Base-by-base conservation (phyloP, 2,113 vertebrate species). In the Orcinus orca region DNA sequence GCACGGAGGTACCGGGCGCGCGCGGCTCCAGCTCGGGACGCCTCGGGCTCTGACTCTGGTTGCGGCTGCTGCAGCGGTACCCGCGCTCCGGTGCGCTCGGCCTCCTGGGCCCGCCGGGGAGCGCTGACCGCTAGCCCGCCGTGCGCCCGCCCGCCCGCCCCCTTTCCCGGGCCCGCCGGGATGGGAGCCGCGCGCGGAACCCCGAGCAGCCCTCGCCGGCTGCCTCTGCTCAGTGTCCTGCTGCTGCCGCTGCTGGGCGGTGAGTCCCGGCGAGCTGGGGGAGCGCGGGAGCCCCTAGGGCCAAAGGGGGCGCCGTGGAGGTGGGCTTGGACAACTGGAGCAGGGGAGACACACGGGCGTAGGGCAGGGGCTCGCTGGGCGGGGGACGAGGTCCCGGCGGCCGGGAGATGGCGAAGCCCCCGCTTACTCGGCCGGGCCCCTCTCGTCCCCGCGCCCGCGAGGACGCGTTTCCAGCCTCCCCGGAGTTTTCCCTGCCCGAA, bases 241-340 rank as follows among this genome's bases (percentile, higher is more conserved):
- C 95, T 98, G 85, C 92, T 97, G 91, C 77, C 2, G 93, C 94
- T 98, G 63, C 96, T 98, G 68, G 85, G 90, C 33, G 97, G 98
- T 98, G 97, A 98, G 98, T 98, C 60, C 62, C 29, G 47, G 65
- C 38, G 68, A 67, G 53, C 81, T n/a, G 68, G 58, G 93, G 41
- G 26, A 74, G 87, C 50, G 83, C 92, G 87, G 86, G 88, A 94
- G 92, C 67, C 31, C 67, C 6, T 33, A 36, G 31, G 89, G 92
- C 88, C 23, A 44, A 62, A 58, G 68, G 70, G 87, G 76, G 60
- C 33, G 20, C 67, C 26, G 50, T 60, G 94, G 25, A 77, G 70
- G 62, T 41, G 83, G 88, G 38, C 53, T 73, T 38, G 73, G 84
- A 74, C n/a, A 8, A 25, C 33, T 18, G 53, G 85, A 47, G 74